phyloP scores from a whole-genome alignment of 2,113 vertebrate species.

The Lepus timidus region DNA sequence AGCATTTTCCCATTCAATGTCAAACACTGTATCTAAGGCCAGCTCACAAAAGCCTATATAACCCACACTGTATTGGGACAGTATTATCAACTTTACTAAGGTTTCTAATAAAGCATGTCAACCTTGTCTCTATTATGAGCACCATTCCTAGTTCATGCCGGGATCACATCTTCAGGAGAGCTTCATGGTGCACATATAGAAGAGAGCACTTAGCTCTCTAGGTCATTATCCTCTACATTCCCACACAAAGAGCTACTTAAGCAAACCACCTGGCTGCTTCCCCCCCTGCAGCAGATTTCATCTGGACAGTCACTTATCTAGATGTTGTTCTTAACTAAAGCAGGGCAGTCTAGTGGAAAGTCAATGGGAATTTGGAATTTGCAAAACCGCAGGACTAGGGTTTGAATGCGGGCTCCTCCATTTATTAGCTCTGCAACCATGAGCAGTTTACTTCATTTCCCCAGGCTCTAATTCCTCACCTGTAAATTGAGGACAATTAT shows the following conservation, averaged over 20 bases:
- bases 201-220: neutral
- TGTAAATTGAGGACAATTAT: constrained; percentile 58
- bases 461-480: constrained; percentile 59
- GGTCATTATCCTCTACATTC: constrained; percentile 31
- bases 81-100: neutral
- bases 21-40: constrained; percentile 32
- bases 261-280: constrained; percentile 53
- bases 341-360: constrained; percentile 14
- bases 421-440: constrained; percentile 57
- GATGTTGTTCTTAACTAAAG: constrained; percentile 48
- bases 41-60: constrained; percentile 59
- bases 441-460: constrained; percentile 49
- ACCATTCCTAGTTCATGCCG: constrained; percentile 1
- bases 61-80: constrained; percentile 8
- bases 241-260: constrained; percentile 60
- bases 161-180: neutral
- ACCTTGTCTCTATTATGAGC: neutral
- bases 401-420: constrained; percentile 55
- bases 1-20: constrained; percentile 55
- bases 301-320: constrained; percentile 46
- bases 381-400: neutral
- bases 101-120: constrained; percentile 53
- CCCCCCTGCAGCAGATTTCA: constrained; percentile 27
- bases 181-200: neutral
- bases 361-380: constrained; percentile 43